These are phyloP conservation scores for Drepanosiphum platanoidis DNA, from an alignment of 2,888 invertebrate species.

Conservation along the genomic window DNA sequence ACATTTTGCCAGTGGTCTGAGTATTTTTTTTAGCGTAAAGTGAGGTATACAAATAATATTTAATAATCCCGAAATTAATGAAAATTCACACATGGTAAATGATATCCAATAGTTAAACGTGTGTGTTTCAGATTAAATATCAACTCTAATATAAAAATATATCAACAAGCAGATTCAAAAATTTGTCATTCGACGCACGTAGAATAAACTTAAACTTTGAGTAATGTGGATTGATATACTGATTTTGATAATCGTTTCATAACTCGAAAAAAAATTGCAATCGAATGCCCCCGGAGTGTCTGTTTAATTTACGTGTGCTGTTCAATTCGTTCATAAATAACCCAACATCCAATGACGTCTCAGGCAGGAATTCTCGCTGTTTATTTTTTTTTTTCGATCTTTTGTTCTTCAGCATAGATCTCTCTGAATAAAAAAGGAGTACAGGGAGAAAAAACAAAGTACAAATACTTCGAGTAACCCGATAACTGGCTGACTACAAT, in stretches of 20 bases:
- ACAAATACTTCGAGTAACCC: constrained; percentile 55
- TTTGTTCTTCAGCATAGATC: constrained; percentile 33
- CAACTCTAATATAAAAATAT: background rate
- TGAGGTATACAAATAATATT: background rate
- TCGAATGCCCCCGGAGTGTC: constrained; percentile 49
- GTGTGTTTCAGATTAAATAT: background rate
- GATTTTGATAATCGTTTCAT: constrained; percentile 8
- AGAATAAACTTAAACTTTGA: background rate
- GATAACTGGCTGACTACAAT: constrained; percentile 61
- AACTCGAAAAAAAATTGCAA: constrained; percentile 19
- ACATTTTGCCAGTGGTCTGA: constrained; percentile 10
- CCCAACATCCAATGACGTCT: constrained; percentile 49
- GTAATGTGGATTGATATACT: too few relatives aligned
- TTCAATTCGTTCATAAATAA: constrained; percentile 50
- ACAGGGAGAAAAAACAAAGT: constrained; percentile 23
- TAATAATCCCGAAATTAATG: background rate
- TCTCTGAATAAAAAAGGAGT: background rate
- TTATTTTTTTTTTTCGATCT: constrained; percentile 33
- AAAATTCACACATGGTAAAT: background rate
- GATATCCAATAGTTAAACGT: background rate
- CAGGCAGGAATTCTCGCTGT: constrained; percentile 40
- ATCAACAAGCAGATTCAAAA: background rate
- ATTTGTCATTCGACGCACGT: background rate
- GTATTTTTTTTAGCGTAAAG: background rate
- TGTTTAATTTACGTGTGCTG: constrained; percentile 39